A percentile compares a stretch with the other conserved stretches of the same genome.
These are phyloP conservation scores for Asbolus verrucosus DNA, from an alignment of 1,140 invertebrate genomes.

Conservation along the genomic window DNA sequence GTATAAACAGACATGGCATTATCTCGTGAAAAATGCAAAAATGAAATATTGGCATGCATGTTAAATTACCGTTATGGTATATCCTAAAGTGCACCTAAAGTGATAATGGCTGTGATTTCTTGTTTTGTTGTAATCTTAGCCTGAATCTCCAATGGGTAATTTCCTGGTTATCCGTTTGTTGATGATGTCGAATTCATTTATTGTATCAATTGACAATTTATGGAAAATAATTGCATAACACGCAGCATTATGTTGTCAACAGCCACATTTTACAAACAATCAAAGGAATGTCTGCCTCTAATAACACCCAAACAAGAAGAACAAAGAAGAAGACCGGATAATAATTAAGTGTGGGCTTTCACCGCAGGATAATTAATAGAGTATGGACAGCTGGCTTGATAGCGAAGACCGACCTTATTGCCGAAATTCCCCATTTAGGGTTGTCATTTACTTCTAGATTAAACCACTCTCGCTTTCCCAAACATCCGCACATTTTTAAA, in stretches of 20 bases:
- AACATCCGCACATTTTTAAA: constrained; percentile 5
- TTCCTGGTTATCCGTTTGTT: no score
- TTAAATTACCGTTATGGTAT: no score
- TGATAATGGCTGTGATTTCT: no score
- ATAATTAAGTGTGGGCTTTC: constrained; percentile 13
- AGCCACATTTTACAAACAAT: constrained; percentile 6
- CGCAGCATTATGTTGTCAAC: neutral
- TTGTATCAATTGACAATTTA: no score
- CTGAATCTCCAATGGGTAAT: no score
- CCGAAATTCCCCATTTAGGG: constrained; percentile 19
- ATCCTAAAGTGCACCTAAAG: no score
- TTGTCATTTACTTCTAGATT: constrained; percentile 31
- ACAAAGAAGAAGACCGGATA: constrained; percentile 6
- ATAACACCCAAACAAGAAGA: constrained; percentile 4
- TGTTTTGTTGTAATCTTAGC: no score
- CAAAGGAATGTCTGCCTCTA: neutral
- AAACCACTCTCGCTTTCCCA: constrained; percentile 7
- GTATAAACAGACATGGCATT: no score
- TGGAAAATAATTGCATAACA: no score
- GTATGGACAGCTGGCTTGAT: constrained; percentile 33
- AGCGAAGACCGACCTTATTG: constrained; percentile 17
- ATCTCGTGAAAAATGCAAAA: no score
- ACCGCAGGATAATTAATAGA: constrained; percentile 14
- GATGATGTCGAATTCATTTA: no score
- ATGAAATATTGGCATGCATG: no score